Percentiles rank a stretch among this genome's conserved stretches.
Evolutionary conservation across 2,797 vertebrate species (phyloP).

Genomic region (Vultur gryphus): DNA sequence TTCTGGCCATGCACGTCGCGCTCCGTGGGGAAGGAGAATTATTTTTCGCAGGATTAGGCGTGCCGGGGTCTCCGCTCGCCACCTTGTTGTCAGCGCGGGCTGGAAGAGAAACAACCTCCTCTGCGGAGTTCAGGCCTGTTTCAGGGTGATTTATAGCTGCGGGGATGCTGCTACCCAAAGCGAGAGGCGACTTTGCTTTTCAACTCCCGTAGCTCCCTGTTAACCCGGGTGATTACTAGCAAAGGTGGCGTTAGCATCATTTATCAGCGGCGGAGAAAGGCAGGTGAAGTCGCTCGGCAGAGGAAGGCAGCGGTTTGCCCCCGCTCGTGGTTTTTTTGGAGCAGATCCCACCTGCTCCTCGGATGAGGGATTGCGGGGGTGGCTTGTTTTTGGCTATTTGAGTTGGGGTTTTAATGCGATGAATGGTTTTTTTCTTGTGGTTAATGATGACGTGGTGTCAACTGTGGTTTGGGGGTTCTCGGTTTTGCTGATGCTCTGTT

Average conservation of each 20-base stretch:
- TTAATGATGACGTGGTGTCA: rapidly evolving
- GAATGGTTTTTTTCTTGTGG: rapidly evolving
- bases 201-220: neutral
- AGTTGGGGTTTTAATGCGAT: neutral
- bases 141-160: slow-evolving; percentile 52
- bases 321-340: rapidly evolving
- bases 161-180: neutral
- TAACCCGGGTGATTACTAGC: slow-evolving; percentile 26
- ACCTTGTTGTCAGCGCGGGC: neutral
- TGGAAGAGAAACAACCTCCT: neutral
- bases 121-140: neutral
- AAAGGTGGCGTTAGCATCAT: slow-evolving; percentile 32
- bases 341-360: neutral
- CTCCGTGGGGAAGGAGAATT: neutral
- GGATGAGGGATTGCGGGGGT: rapidly evolving
- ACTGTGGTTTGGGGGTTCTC: neutral
- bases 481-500: rapidly evolving
- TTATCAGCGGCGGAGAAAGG: slow-evolving; percentile 3
- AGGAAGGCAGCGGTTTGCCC: neutral
- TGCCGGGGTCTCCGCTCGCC: neutral
- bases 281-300: neutral
- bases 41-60: neutral
- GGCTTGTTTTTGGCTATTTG: neutral
- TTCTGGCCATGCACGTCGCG: neutral
- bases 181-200: neutral